Conservation (phyloP, 53 echinoderm and acorn worm genomes). For the Holothuria scabra region DNA sequence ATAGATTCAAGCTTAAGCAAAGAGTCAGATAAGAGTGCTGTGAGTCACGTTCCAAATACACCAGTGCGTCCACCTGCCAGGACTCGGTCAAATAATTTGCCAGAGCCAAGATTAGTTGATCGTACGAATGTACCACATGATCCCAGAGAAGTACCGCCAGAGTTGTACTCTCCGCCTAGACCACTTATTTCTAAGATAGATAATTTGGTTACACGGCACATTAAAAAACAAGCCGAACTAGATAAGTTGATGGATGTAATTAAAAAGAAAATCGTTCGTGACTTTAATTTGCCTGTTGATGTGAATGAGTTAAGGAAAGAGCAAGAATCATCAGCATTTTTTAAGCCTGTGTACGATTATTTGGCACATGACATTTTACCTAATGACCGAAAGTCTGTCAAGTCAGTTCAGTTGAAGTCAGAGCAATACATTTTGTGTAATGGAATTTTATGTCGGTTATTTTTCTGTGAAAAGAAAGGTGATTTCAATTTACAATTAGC, state of each 20-base stretch:
- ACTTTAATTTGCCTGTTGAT: conserved; percentile 14
- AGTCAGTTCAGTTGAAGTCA: not conserved
- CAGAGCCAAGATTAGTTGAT: not conserved
- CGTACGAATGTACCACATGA: not conserved
- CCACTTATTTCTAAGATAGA: too few species aligned
- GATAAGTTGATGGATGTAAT: too few species aligned
- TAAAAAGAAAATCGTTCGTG: not conserved
- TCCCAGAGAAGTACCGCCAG: not conserved
- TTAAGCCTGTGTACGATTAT: conserved; percentile 6
- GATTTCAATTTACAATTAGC: not conserved
- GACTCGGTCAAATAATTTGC: not conserved
- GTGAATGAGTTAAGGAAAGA: conserved; percentile 3
- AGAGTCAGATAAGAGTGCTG: not conserved
- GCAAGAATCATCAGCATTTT: not conserved
- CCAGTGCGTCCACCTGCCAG: not conserved
- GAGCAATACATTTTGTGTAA: not conserved
- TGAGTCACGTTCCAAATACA: not conserved
- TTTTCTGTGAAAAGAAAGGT: not conserved
- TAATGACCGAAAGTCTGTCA: not conserved
- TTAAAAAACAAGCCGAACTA: not conserved
- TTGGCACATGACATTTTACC: too few species aligned
- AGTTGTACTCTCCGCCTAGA: too few species aligned
- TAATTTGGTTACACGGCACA: not conserved
- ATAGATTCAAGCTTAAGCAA: not conserved
- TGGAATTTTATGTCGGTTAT: conserved; percentile 5